These are phyloP conservation scores for Notoglanidium macrostoma DNA, from an alignment of 2,797 vertebrate species.

Conservation along the genomic window DNA sequence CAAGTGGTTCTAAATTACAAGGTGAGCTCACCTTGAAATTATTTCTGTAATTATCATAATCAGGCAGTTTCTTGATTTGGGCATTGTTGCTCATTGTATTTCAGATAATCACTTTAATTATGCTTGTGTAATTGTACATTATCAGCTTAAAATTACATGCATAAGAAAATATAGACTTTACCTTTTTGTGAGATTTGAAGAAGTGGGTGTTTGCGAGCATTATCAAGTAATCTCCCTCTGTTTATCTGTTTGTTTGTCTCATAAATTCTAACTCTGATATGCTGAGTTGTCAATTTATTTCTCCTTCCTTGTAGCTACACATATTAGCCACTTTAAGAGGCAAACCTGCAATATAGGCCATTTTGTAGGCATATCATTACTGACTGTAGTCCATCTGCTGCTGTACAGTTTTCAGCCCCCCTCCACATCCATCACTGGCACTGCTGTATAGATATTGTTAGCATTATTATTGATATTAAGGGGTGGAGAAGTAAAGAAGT, in stretches of 20 bases:
- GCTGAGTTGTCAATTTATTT: background rate
- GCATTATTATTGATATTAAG: too few species aligned
- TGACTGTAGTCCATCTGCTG: background rate
- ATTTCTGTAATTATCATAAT: conserved; percentile 54
- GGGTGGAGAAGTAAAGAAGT: too few species aligned
- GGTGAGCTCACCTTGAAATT: conserved; percentile 39
- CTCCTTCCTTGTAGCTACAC: background rate
- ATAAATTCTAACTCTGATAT: conserved; percentile 6
- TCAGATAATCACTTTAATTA: conserved; percentile 52
- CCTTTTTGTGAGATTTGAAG: conserved; percentile 14
- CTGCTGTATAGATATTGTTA: too few species aligned
- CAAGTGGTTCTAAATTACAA: conserved; percentile 41
- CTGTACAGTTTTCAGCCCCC: background rate
- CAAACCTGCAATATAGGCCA: background rate
- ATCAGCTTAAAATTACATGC: conserved; percentile 38
- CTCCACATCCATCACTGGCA: background rate
- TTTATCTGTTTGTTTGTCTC: background rate
- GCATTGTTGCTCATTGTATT: conserved; percentile 45
- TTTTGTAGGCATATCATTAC: background rate
- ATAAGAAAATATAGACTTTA: conserved; percentile 32
- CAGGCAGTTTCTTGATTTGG: conserved; percentile 41
- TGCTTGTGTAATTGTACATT: conserved; percentile 45
- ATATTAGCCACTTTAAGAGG: background rate
- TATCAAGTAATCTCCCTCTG: background rate
- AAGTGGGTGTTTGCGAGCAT: background rate